Percentiles rank a stretch among this genome's conserved stretches.
Evolutionary conservation across 2,888 invertebrate species (phyloP).

Genomic region (Oxycera nigricornis): DNA sequence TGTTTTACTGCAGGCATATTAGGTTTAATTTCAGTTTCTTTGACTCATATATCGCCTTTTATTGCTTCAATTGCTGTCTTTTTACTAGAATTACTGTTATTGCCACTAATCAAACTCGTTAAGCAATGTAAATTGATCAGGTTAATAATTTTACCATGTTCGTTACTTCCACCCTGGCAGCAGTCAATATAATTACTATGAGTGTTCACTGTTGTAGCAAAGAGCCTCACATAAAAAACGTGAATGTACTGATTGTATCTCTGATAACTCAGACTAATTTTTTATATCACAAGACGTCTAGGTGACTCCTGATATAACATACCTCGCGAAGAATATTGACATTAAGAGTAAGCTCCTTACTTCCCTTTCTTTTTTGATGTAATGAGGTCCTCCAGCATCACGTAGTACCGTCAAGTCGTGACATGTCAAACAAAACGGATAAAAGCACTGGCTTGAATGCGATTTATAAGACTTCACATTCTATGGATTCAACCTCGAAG

Average conservation of each 20-base stretch:
- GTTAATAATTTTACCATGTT: too few species aligned
- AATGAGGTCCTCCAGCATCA: not conserved
- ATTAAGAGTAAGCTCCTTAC: not conserved
- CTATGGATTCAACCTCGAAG: not conserved
- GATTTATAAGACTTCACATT: constrained; percentile 4
- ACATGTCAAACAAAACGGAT: not conserved
- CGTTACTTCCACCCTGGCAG: too few species aligned
- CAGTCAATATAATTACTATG: too few species aligned
- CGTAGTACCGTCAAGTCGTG: not conserved
- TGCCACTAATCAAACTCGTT: too few species aligned
- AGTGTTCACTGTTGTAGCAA: too few species aligned
- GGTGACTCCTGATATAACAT: not conserved
- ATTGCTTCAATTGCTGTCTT: too few species aligned
- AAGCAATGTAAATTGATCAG: too few species aligned
- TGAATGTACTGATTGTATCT: constrained; percentile 8
- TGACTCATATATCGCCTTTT: too few species aligned
- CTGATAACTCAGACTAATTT: not conserved
- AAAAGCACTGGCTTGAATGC: not conserved
- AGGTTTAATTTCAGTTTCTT: too few species aligned
- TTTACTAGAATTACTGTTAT: too few species aligned
- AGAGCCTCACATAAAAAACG: not conserved
- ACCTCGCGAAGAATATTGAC: not conserved
- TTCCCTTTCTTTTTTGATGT: not conserved
- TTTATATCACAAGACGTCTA: not conserved
- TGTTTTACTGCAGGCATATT: too few species aligned